These are phyloP conservation scores for Leptodactylus fuscus DNA, from an alignment of 2,113 vertebrate genomes.

Conservation along the genomic window DNA sequence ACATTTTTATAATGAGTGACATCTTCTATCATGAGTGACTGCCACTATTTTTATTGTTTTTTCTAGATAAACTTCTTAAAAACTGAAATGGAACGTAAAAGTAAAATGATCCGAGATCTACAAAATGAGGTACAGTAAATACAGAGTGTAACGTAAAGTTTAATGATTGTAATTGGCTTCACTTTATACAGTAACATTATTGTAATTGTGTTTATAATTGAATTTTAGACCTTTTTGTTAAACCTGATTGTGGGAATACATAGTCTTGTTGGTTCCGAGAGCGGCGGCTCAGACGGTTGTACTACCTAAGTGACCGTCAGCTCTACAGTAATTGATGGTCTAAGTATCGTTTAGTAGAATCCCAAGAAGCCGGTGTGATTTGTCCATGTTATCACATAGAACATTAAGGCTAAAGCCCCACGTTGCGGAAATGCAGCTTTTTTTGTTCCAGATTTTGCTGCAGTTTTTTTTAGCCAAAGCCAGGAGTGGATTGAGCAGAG, in stretches of 20 bases:
- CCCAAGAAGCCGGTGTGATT: neutral
- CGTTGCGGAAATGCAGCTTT: no score
- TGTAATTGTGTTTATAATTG: no score
- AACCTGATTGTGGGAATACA: neutral
- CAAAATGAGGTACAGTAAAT: constrained; percentile 89
- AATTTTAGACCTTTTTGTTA: neutral
- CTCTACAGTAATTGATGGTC: no score
- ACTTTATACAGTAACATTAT: no score
- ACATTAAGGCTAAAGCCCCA: no score
- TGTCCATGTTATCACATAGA: no score
- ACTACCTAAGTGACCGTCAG: neutral
- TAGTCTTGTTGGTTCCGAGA: no score
- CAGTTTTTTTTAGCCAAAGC: no score
- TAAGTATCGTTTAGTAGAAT: neutral
- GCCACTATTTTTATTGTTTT: constrained; percentile 16
- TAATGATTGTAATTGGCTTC: neutral
- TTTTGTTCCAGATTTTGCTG: no score
- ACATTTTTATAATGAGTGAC: no score
- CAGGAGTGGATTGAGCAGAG: no score
- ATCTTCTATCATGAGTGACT: no score
- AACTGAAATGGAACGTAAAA: constrained; percentile 97
- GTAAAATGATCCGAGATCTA: constrained; percentile 95
- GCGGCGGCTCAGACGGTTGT: neutral
- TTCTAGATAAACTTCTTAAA: constrained; percentile 94
- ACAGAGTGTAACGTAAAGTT: neutral